Evolutionary conservation across 2,113 vertebrate genomes (phyloP).

Genomic region (Scophthalmus maximus): DNA sequence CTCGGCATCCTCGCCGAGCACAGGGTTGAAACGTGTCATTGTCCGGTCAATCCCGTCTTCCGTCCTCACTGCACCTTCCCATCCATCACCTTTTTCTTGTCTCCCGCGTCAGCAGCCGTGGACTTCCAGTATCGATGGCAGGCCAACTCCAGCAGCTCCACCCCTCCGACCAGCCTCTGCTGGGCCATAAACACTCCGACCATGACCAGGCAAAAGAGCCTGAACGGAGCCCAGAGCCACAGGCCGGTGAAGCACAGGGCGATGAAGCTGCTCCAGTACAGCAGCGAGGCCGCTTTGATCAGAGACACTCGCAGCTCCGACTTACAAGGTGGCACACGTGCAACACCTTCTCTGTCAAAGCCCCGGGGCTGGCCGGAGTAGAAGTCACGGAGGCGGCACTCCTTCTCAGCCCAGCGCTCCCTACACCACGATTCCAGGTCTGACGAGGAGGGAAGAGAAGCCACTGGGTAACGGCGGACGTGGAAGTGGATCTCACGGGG

Average conservation of each 20-base stretch:
- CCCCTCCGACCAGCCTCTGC: constrained; percentile 89
- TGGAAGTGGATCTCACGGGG: constrained; percentile 97
- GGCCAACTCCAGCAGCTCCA: constrained; percentile 92
- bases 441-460: constrained; percentile 82
- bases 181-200: constrained; percentile 85
- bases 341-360: constrained; percentile 81
- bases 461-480: constrained; percentile 86
- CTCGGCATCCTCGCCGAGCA: constrained; percentile 17
- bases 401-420: constrained; percentile 94
- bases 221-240: constrained; percentile 84
- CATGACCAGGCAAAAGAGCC: constrained; percentile 86
- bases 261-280: constrained; percentile 92
- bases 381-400: constrained; percentile 88
- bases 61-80: constrained; percentile 78
- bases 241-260: constrained; percentile 80
- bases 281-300: constrained; percentile 88
- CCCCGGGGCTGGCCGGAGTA: constrained; percentile 83
- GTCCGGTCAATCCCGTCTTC: not conserved
- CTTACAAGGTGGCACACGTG: constrained; percentile 90
- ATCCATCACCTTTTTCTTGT: constrained; percentile 50
- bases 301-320: constrained; percentile 88
- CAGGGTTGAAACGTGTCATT: constrained; percentile 6
- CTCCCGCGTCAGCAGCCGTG: not conserved
- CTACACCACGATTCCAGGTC: constrained; percentile 93
- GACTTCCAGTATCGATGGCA: constrained; percentile 86